Evolutionary conservation across 2,888 invertebrate species (phyloP).

Genomic region (Diloba caeruleocephala): DNA sequence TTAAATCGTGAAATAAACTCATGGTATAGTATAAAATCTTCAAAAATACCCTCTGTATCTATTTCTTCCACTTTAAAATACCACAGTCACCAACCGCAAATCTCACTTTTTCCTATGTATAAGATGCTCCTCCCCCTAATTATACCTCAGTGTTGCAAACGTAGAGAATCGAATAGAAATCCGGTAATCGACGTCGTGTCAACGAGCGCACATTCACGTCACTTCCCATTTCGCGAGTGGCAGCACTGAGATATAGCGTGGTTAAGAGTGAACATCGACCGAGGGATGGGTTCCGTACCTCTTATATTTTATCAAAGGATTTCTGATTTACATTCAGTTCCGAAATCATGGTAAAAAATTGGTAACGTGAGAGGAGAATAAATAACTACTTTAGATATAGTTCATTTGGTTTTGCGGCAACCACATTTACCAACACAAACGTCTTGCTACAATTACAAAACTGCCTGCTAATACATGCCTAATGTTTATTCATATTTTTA

Average conservation of each 20-base stretch:
- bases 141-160: conserved; percentile 47
- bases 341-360: too few relatives aligned
- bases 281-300: conserved; percentile 31
- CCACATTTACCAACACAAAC: too few relatives aligned
- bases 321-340: too few relatives aligned
- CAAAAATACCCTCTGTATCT: too few relatives aligned
- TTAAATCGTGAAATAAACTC: too few relatives aligned
- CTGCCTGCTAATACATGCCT: too few relatives aligned
- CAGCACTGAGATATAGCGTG: conserved; percentile 54
- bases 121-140: conserved; percentile 36
- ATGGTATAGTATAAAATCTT: too few relatives aligned
- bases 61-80: background rate
- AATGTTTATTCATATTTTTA: too few relatives aligned
- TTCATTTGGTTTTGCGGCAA: too few relatives aligned
- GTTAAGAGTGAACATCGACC: conserved; percentile 1
- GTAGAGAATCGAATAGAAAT: conserved; percentile 60
- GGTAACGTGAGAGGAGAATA: too few relatives aligned
- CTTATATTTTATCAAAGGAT: background rate
- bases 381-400: too few relatives aligned
- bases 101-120: background rate
- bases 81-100: background rate
- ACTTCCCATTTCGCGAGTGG: conserved; percentile 69
- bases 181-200: conserved; percentile 69
- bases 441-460: too few relatives aligned
- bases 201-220: conserved; percentile 66